Evolutionary conservation across 2,797 vertebrate genomes (phyloP).

Genomic region (Macroramphosus scolopax): DNA sequence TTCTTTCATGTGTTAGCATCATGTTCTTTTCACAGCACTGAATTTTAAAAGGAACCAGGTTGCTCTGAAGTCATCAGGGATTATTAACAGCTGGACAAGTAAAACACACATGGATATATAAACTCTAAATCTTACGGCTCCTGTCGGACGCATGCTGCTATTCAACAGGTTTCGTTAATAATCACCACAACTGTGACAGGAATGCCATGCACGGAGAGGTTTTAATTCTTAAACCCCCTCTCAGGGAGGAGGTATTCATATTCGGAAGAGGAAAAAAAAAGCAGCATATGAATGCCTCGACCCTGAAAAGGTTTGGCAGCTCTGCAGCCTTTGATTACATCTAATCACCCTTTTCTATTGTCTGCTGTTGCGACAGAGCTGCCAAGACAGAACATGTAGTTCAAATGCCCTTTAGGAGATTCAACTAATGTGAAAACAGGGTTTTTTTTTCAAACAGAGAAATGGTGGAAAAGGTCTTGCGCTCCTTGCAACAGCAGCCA

Average conservation of each 20-base stretch:
- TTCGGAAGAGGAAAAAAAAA: too few species aligned
- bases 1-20: conserved; percentile 1
- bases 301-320: conserved; percentile 67
- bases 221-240: conserved; percentile 42
- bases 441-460: conserved; percentile 58
- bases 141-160: conserved; percentile 59
- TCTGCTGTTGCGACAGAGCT: conserved; percentile 60
- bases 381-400: conserved; percentile 65
- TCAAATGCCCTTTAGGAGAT: conserved; percentile 60
- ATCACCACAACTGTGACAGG: conserved; percentile 68
- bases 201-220: conserved; percentile 70
- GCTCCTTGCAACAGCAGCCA: conserved; percentile 79
- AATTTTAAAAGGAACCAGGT: too few species aligned
- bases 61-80: too few species aligned
- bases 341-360: conserved; percentile 53
- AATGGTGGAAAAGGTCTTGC: conserved; percentile 63
- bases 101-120: conserved; percentile 13
- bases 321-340: conserved; percentile 63
- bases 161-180: conserved; percentile 43
- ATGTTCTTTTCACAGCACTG: too few species aligned
- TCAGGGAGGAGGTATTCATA: conserved; percentile 66
- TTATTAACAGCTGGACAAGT: too few species aligned
- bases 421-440: conserved; percentile 46
- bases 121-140: too few species aligned
- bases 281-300: conserved; percentile 67